Conservation (phyloP, 2,113 vertebrate genomes). For the Pavo muticus region DNA sequence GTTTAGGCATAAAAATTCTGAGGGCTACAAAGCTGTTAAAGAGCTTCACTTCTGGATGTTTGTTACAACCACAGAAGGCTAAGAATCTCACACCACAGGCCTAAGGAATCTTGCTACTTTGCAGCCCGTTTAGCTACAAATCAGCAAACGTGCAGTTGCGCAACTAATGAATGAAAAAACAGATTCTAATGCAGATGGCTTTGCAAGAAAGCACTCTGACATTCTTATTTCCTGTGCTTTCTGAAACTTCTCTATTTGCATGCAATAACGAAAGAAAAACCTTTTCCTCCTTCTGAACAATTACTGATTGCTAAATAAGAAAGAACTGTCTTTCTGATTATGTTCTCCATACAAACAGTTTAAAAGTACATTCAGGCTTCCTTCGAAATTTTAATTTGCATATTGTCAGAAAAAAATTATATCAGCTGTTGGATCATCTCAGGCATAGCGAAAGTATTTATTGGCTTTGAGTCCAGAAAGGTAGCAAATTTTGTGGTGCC, state of each 20-base stretch:
- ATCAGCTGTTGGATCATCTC: not conserved
- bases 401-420: not conserved
- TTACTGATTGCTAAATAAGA: not conserved
- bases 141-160: not conserved
- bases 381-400: not conserved
- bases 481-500: not conserved
- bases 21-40: not conserved
- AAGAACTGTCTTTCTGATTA: not conserved
- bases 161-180: constrained; percentile 14
- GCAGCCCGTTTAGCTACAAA: not conserved
- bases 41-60: not conserved
- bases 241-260: not conserved
- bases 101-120: not conserved
- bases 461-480: not conserved
- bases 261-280: not conserved
- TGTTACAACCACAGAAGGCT: not conserved
- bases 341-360: not conserved
- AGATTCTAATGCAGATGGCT: not conserved
- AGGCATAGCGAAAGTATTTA: not conserved
- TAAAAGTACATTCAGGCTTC: not conserved
- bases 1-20: not conserved
- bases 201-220: not conserved
- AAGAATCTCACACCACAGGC: not conserved
- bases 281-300: not conserved
- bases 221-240: not conserved